These are phyloP conservation scores for Notiomystis cincta DNA, from an alignment of 2,113 vertebrate genomes.

Conservation along the genomic window DNA sequence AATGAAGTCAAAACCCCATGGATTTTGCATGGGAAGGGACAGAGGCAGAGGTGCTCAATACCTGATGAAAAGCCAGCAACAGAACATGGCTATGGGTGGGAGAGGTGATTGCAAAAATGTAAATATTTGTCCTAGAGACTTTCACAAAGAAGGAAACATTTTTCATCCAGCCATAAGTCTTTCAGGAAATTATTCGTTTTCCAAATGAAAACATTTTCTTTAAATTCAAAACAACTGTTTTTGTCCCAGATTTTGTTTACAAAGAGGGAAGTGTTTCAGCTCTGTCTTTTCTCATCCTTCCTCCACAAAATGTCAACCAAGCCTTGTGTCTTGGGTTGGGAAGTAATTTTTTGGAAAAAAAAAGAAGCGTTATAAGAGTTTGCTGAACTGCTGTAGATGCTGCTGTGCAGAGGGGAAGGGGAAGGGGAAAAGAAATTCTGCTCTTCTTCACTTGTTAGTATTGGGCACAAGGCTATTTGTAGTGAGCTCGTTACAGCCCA, in stretches of 20 bases:
- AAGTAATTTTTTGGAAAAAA: fast-evolving
- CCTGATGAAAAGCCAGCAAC: neutral
- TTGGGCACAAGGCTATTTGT: neutral
- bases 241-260: slow-evolving; percentile 6
- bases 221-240: slow-evolving; percentile 32
- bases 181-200: slow-evolving; percentile 28
- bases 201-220: slow-evolving; percentile 13
- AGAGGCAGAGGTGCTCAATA: neutral
- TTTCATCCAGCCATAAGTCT: neutral
- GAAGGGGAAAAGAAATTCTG: neutral
- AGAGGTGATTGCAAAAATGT: neutral
- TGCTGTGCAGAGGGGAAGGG: neutral
- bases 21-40: neutral
- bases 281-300: neutral
- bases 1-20: neutral
- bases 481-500: neutral
- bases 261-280: neutral
- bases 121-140: neutral
- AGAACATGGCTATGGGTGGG: fast-evolving
- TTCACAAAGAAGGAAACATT: neutral
- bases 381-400: neutral
- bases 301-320: neutral
- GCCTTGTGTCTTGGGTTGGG: neutral
- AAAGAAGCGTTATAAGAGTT: neutral
- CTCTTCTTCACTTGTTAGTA: neutral